Conservation (phyloP, 2,888 invertebrate genomes). For the Calameuta idolon region DNA sequence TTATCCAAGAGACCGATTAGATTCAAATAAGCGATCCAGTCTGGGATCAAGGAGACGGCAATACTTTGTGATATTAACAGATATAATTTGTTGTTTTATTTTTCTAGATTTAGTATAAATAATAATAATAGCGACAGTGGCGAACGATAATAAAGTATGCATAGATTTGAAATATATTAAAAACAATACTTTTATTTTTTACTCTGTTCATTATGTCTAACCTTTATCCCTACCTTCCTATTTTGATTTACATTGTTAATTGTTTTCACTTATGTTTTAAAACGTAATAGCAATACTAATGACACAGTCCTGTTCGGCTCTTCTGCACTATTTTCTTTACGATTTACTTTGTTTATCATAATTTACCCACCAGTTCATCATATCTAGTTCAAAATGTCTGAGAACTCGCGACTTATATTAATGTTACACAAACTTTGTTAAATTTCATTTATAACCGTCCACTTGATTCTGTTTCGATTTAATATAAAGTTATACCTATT, state of each 20-base stretch:
- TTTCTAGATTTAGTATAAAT: conserved; percentile 8
- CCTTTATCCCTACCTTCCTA: background rate
- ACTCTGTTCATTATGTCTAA: background rate
- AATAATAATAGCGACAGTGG: background rate
- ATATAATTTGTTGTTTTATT: conserved; percentile 43
- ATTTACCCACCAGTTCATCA: background rate
- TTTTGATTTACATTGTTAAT: background rate
- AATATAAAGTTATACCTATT: background rate
- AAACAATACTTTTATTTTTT: conserved; percentile 7
- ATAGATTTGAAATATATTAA: conserved; percentile 17
- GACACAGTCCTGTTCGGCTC: background rate
- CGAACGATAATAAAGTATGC: conserved; percentile 12
- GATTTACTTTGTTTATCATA: background rate
- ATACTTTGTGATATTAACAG: conserved; percentile 59
- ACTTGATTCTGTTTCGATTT: background rate
- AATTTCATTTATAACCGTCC: background rate
- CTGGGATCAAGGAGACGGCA: conserved; percentile 36
- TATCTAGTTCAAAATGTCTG: background rate
- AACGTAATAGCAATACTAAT: background rate
- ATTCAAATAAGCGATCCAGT: conserved; percentile 25
- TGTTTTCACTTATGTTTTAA: background rate
- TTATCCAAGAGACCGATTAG: conserved; percentile 10
- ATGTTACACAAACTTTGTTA: background rate
- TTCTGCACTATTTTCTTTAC: background rate
- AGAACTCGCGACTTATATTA: background rate